Base-by-base conservation (phyloP, 2,888 invertebrate species). In the Drosophila anomelani region DNA sequence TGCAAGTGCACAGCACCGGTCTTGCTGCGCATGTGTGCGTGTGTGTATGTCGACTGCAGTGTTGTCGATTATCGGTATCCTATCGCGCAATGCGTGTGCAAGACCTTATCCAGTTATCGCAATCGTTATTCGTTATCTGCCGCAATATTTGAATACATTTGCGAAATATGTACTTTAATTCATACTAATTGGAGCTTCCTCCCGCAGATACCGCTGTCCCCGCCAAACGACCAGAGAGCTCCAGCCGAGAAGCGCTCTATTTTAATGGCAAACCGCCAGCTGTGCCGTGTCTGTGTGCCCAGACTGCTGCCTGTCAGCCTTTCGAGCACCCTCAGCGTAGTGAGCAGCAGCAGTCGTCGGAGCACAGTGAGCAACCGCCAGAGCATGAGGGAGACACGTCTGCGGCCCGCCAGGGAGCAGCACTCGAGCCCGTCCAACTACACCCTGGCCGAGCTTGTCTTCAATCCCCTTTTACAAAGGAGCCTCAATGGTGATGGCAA, bases 221-320 rank as follows among this genome's bases (percentile, higher is more conserved):
- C 38, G 34, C 15, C 38, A 17, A 26, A 67, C 46, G 46, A 46
- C 8, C 67, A 32, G 34, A 29, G 20, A 38, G 36, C 34, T n/a
- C 47, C 29, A 47, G 29, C 47, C 47, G 47, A 47, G 29, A 10
- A 29, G 3, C 44, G 43, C 55, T 47, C 34, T 54, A 74, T 20
- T 20, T 20, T 58, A 54, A 74, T 87, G 74, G 38, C 69, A 43
- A 43, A 49, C n/a, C 68, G 63, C 13, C 70, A 59, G 60, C 39
- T 67, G 39, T 34, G 75, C 38, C 53, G 41, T 43, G 56, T 58
- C 60, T 60, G 43, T 41, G 64, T 58, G 54, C 47, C 55, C 61
- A 56, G 62, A 46, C 38, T 62, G 20, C 55, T 54, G 63, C 75
- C 64, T 23, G 57, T 12, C 12, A 47, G 23, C 47, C 23, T 17